Percentiles rank a stretch among this genome's conserved stretches.
phyloP scores from a whole-genome alignment of 2,113 vertebrate genomes.

The Kryptolebias marmoratus region DNA sequence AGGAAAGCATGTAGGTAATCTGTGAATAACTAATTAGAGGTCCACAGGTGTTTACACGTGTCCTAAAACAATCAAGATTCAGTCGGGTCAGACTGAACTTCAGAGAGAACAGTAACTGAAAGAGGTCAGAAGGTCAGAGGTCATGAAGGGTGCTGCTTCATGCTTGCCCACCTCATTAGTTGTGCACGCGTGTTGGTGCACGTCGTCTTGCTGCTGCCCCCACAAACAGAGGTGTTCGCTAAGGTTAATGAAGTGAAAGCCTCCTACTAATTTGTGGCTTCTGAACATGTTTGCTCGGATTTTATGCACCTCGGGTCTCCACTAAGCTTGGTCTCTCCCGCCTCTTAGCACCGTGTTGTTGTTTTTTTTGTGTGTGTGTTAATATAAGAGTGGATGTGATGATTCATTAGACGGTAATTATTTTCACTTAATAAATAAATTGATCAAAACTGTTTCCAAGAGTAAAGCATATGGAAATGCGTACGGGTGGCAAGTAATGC shows the following conservation, averaged over 20 bases:
- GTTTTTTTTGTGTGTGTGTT: background rate
- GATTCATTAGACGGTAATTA: conserved; percentile 27
- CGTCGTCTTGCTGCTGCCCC: conserved; percentile 29
- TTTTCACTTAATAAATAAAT: conserved; percentile 26
- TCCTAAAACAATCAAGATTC: no score
- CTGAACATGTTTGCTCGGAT: conserved; percentile 37
- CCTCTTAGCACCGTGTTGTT: conserved; percentile 14
- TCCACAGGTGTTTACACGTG: no score
- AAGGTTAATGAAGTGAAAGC: conserved; percentile 61
- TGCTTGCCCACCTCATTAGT: conserved; percentile 50
- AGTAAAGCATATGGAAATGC: background rate
- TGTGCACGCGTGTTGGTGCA: conserved; percentile 29
- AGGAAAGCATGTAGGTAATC: no score
- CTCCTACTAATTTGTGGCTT: conserved; percentile 38
- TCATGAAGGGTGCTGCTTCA: no score
- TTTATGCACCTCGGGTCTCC: background rate
- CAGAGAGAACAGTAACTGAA: no score
- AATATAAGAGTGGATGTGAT: conserved; percentile 42
- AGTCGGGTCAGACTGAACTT: no score
- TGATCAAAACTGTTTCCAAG: background rate
- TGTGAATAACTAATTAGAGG: no score
- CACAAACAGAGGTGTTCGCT: conserved; percentile 45
- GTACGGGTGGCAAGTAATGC: background rate
- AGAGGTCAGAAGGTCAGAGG: no score
- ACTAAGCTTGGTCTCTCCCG: background rate